Conservation (phyloP, 2,888 invertebrate genomes). For the Nemoura dubitans region DNA sequence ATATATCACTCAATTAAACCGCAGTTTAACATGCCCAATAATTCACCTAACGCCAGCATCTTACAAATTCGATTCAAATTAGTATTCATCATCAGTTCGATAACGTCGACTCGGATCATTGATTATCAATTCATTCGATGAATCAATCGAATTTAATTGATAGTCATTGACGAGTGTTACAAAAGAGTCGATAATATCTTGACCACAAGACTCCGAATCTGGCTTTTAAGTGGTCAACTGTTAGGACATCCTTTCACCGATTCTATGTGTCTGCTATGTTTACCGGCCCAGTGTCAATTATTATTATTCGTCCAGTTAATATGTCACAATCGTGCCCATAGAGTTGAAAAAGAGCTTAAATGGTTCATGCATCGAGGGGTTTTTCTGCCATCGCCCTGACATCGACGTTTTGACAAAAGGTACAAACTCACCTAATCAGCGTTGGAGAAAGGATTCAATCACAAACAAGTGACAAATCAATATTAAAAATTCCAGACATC, state of each 20-base stretch:
- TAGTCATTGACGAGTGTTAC: background rate
- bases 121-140: background rate
- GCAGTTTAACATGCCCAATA: background rate
- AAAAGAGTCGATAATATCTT: background rate
- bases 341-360: background rate
- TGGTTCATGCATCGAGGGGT: too few species aligned
- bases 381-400: too few species aligned
- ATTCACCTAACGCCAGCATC: background rate
- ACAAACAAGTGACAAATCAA: too few species aligned
- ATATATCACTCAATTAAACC: too few species aligned
- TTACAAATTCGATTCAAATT: background rate
- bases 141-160: background rate
- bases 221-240: background rate
- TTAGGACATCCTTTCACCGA: constrained; percentile 3
- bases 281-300: background rate
- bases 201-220: background rate
- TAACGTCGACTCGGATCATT: background rate
- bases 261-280: background rate
- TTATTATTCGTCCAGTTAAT: background rate
- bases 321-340: background rate
- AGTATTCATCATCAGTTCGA: background rate
- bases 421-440: too few species aligned
- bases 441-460: too few species aligned
- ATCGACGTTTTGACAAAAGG: too few species aligned
- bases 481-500: too few species aligned